A percentile compares a stretch with the other conserved stretches of the same genome.
These are phyloP conservation scores for Limosa lapponica DNA, from an alignment of 2,797 vertebrate species.

Conservation along the genomic window DNA sequence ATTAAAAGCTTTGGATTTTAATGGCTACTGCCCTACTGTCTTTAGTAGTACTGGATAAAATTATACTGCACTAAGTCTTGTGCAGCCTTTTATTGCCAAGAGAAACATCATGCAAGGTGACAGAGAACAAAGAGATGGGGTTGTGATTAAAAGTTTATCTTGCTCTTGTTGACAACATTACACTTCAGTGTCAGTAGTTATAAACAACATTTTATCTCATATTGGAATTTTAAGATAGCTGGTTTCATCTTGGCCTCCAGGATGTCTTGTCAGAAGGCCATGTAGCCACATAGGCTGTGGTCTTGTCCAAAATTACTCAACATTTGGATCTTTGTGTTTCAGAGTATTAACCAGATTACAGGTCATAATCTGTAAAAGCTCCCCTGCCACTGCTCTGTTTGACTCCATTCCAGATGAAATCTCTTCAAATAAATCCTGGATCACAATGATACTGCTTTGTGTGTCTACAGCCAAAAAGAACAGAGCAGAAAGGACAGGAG, in stretches of 20 bases:
- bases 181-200: neutral
- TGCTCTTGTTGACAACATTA: neutral
- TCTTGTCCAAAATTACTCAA: constrained; percentile 68
- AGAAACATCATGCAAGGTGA: neutral
- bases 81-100: neutral
- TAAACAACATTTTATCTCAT: neutral
- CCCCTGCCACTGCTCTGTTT: constrained; percentile 75
- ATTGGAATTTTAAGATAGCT: neutral
- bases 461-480: constrained; percentile 49
- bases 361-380: constrained; percentile 80
- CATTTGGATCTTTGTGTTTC: constrained; percentile 76
- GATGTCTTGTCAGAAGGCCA: constrained; percentile 25
- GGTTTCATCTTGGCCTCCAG: constrained; percentile 1
- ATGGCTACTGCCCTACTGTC: neutral
- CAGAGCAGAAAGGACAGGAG: neutral
- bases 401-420: constrained; percentile 81
- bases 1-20: neutral
- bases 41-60: neutral
- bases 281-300: constrained; percentile 15
- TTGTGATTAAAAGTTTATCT: neutral
- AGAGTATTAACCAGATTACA: constrained; percentile 79
- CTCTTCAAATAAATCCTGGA: constrained; percentile 78
- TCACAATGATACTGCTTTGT: constrained; percentile 71
- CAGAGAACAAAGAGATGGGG: neutral
- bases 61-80: neutral